phyloP scores from a whole-genome alignment of 2,888 invertebrate species.

The Tholera decimalis region DNA sequence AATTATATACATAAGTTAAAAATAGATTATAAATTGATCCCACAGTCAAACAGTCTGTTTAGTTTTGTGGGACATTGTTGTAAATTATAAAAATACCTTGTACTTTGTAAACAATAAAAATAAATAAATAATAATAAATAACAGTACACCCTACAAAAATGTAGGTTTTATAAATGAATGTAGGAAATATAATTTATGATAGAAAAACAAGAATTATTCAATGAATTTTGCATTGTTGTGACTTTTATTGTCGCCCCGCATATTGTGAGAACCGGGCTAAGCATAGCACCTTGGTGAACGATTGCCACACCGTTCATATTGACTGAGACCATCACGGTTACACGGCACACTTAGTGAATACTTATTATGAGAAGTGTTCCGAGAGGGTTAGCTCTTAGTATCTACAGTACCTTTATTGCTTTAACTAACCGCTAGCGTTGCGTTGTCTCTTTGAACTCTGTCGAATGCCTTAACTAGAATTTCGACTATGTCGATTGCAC shows the following conservation, averaged over 20 bases:
- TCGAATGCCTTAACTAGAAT: constrained; percentile 20
- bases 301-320: constrained; percentile 61
- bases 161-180: neutral
- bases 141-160: neutral
- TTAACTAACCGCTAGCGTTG: neutral
- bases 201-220: constrained; percentile 19
- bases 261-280: constrained; percentile 55
- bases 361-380: constrained; percentile 41
- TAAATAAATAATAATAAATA: too few species aligned
- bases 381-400: constrained; percentile 6
- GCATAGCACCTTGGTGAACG: constrained; percentile 42
- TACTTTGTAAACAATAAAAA: too few species aligned
- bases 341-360: constrained; percentile 52
- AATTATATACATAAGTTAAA: too few species aligned
- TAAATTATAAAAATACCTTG: too few species aligned
- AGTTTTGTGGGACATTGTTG: too few species aligned
- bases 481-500: constrained; percentile 31
- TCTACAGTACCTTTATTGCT: neutral
- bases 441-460: constrained; percentile 15
- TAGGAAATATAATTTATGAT: constrained; percentile 37
- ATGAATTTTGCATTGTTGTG: constrained; percentile 24
- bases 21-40: too few species aligned
- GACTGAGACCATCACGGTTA: constrained; percentile 54
- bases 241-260: constrained; percentile 21
- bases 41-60: too few species aligned